A percentile compares a stretch with the other conserved stretches of the same genome.
phyloP scores from a whole-genome alignment of 2,113 vertebrate species.

The Rhagologus leucostigma region DNA sequence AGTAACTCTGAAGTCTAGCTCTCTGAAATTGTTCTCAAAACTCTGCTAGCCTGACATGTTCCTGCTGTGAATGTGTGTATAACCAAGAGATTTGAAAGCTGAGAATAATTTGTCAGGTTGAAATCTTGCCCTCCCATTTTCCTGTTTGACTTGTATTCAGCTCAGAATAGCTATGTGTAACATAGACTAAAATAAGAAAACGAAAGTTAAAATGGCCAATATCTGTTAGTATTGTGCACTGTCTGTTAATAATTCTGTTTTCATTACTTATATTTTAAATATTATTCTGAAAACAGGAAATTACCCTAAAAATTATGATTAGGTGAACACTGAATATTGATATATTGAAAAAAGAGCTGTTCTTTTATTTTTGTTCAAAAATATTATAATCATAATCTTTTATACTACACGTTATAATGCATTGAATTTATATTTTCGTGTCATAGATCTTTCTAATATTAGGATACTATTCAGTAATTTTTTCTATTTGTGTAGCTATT shows the following conservation, averaged over 20 bases:
- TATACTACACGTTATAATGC: not conserved
- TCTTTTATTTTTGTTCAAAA: not conserved
- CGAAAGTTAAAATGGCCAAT: not conserved
- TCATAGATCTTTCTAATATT: not conserved
- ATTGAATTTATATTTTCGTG: not conserved
- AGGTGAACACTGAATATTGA: not conserved
- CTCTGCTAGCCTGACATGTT: not conserved
- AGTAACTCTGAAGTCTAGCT: not conserved
- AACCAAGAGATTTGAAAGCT: not conserved
- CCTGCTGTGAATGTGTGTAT: not conserved
- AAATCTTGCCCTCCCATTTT: not conserved
- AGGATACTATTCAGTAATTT: not conserved
- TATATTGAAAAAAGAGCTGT: not conserved
- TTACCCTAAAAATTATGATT: not conserved
- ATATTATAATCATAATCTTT: not conserved
- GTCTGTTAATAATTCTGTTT: not conserved
- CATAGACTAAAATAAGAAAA: not conserved
- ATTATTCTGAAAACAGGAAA: not conserved
- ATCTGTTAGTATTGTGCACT: not conserved
- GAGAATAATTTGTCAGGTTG: not conserved
- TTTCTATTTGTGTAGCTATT: not conserved
- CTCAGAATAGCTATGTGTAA: not conserved
- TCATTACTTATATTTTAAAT: not conserved
- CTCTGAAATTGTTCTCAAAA: not conserved
- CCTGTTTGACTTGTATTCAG: not conserved